Conservation (phyloP, 2,797 vertebrate genomes). For the Catharus ustulatus region DNA sequence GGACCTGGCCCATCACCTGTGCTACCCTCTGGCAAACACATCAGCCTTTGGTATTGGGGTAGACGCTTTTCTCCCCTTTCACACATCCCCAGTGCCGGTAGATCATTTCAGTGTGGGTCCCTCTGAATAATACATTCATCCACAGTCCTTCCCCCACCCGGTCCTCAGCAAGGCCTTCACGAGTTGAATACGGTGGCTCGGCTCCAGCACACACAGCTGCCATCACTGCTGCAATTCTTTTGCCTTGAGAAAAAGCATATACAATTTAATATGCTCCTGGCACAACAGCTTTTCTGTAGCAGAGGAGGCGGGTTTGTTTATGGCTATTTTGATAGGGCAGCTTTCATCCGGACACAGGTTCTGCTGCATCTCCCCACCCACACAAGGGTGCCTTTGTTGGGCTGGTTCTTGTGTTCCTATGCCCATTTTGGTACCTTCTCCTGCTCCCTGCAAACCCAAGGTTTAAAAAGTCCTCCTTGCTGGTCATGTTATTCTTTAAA, state of each 20-base stretch:
- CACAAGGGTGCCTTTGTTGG: conserved; percentile 22
- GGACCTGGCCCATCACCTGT: not conserved
- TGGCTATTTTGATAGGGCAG: conserved; percentile 60
- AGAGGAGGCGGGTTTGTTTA: conserved; percentile 66
- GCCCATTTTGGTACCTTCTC: not conserved
- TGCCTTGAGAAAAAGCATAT: conserved; percentile 71
- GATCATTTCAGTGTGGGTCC: conserved; percentile 15
- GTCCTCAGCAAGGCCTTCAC: conserved; percentile 39
- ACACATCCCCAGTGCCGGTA: not conserved
- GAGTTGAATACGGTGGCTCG: conserved; percentile 24
- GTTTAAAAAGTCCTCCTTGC: conserved; percentile 21
- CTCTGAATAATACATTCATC: conserved; percentile 63
- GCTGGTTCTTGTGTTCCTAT: not conserved
- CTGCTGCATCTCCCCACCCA: not conserved
- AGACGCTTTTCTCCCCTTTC: not conserved
- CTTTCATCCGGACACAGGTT: conserved; percentile 64
- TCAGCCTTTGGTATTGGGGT: not conserved
- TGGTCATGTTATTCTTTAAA: not conserved
- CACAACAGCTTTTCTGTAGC: conserved; percentile 59
- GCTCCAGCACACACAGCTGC: conserved; percentile 73
- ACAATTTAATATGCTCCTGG: conserved; percentile 73
- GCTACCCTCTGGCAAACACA: not conserved
- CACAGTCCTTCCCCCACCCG: conserved; percentile 50
- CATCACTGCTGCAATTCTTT: conserved; percentile 68
- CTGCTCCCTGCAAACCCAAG: not conserved